These are phyloP conservation scores for Hippasteria phrygiana DNA, from an alignment of 53 echinoderm and acorn worm genomes.

Conservation along the genomic window DNA sequence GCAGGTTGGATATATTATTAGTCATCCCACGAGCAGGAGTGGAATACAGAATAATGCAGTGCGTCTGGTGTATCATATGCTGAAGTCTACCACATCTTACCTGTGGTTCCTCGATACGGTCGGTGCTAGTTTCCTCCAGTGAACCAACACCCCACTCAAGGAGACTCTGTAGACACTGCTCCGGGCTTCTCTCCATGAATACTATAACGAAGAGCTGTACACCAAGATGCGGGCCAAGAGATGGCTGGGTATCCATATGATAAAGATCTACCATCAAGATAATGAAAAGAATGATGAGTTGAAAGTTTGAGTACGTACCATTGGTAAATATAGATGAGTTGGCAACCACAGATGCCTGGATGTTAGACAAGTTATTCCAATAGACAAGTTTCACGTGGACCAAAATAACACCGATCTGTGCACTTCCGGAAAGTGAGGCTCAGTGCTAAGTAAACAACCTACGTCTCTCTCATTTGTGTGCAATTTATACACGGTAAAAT, in stretches of 20 bases:
- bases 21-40: too few relatives aligned
- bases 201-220: slow-evolving; percentile 37
- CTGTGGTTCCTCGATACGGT: not conserved
- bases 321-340: not conserved
- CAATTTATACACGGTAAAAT: too few relatives aligned
- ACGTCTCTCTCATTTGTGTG: too few relatives aligned
- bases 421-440: too few relatives aligned
- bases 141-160: slow-evolving; percentile 16
- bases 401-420: too few relatives aligned
- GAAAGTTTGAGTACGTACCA: too few relatives aligned
- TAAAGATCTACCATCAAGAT: not conserved
- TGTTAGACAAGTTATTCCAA: too few relatives aligned
- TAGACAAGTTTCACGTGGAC: too few relatives aligned
- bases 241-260: slow-evolving; percentile 52
- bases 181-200: slow-evolving; percentile 13
- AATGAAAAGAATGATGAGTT: not conserved
- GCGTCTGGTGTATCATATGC: too few relatives aligned
- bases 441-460: too few relatives aligned
- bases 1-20: too few relatives aligned
- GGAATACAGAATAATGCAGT: too few relatives aligned
- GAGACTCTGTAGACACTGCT: slow-evolving; percentile 35
- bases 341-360: not conserved
- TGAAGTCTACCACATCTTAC: slow-evolving; percentile 11
- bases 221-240: slow-evolving; percentile 56
- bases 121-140: slow-evolving; percentile 9